Evolutionary conservation across 2,888 invertebrate genomes (phyloP).

Genomic region (Noctua fimbriata): DNA sequence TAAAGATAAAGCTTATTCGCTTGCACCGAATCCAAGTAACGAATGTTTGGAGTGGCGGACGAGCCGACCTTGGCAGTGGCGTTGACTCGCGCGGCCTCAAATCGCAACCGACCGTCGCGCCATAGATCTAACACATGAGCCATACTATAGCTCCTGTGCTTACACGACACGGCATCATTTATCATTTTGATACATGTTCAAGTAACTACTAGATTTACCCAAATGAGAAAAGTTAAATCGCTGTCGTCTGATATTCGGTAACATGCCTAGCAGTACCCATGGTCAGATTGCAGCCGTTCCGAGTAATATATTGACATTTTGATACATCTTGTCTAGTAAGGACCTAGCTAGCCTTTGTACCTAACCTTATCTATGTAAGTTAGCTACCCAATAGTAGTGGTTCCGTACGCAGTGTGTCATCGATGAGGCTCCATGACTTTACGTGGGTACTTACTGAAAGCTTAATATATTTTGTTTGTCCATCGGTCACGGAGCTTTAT

Average conservation of each 20-base stretch:
- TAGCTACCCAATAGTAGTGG: background rate
- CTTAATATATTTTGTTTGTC: background rate
- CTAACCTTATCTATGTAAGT: background rate
- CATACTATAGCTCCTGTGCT: slow-evolving; percentile 61
- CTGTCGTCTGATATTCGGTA: background rate
- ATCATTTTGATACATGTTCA: slow-evolving; percentile 1
- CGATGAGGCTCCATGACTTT: background rate
- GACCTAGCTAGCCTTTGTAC: background rate
- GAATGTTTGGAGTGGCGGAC: slow-evolving; percentile 76
- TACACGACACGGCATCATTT: slow-evolving; percentile 19
- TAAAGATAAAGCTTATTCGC: slow-evolving; percentile 62
- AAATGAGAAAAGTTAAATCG: background rate
- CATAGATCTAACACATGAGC: slow-evolving; percentile 74
- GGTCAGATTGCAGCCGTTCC: background rate
- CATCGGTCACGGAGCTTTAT: background rate
- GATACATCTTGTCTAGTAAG: background rate
- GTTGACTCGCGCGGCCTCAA: slow-evolving; percentile 86
- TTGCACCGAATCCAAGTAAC: slow-evolving; percentile 74
- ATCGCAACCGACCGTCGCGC: slow-evolving; percentile 80
- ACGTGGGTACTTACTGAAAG: background rate
- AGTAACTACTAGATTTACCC: background rate
- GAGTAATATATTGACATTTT: background rate
- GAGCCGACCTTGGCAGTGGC: slow-evolving; percentile 86
- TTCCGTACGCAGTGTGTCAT: background rate
- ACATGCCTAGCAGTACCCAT: background rate